A percentile compares a stretch with the other conserved stretches of the same genome.
Conservation (phyloP, 2,113 vertebrate genomes). For the Malurus alboscapulatus region DNA sequence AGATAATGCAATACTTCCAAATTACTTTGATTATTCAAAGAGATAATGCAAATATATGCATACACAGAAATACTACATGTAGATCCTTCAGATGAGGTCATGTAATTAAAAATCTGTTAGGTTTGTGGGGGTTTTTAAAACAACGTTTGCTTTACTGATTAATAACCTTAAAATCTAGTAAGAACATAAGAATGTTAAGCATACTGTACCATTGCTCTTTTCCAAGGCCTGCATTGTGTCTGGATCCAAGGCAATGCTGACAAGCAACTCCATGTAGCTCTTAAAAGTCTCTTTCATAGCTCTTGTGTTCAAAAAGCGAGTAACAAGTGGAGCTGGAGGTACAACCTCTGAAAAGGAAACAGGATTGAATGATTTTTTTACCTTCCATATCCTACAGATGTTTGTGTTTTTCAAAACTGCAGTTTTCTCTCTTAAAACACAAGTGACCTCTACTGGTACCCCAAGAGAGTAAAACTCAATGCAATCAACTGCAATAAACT, state of each 20-base stretch:
- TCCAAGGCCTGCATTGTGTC: conserved; percentile 90
- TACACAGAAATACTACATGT: rapidly evolving
- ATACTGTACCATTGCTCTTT: conserved; percentile 86
- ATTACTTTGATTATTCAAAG: neutral
- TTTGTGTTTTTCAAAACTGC: neutral
- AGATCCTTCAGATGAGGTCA: neutral
- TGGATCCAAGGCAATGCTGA: conserved; percentile 89
- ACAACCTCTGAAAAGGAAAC: conserved; percentile 78
- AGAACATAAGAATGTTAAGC: conserved; percentile 21
- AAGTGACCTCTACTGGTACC: conserved; percentile 62
- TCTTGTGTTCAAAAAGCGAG: conserved; percentile 91
- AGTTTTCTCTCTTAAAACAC: neutral
- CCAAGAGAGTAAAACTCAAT: neutral
- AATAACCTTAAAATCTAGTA: neutral
- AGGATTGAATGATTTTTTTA: neutral
- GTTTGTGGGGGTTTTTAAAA: neutral
- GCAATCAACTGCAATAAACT: neutral
- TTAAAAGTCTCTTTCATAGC: conserved; percentile 97
- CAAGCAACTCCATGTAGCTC: conserved; percentile 94
- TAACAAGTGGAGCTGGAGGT: conserved; percentile 82
- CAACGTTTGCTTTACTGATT: neutral
- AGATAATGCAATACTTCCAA: neutral
- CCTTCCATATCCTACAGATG: neutral
- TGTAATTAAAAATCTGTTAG: neutral
- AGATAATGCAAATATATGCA: neutral